Base-by-base conservation (phyloP, 2,888 invertebrate genomes). In the Leucoma salicis region DNA sequence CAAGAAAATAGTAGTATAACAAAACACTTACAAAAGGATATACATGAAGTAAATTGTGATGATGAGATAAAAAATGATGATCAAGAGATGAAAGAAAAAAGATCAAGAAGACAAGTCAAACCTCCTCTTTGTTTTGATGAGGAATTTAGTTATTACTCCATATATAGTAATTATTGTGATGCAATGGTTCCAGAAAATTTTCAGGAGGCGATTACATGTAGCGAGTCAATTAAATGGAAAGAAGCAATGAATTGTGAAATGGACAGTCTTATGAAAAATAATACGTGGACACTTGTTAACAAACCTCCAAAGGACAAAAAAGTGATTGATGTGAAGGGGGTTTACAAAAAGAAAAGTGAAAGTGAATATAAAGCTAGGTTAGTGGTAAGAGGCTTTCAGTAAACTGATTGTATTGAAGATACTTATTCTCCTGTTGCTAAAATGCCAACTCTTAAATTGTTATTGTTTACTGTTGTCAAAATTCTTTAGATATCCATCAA, bases 371-470 rank as follows among this genome's bases (percentile, higher is more conserved):
- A 42, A 14, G 32, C 36, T 1, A 31, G 42, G 12, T 35, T 42
- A 25, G 42, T 42, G 8, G 36, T 35, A 8, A 31, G 42, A 36
- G 42, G 42, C n/a, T 42, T 42, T 28, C 41, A 41, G 10, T 36
- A 42, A 32, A 32, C n/a, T 2, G 18, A 42, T 16, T 13, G 12
- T 13, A 13, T 31, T 21, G 39, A 39, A 14, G 35, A 35, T 24
- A 25, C 8, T 18, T 39, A 36, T 29, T 32, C 25, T 2, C 35
- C 34, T 21, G 39, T 47, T 12, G 42, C 33, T 11, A 42, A 35
- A 42, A 39, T 16, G 16, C 16, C 16, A 16, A 16, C 16, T 16
- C 6, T 16, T 4, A 16, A 16, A 6, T 6, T 16, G 3, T 16
- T 16, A 16, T 16, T 16, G 16, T 16, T 6, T 16, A 16, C 6